phyloP scores from a whole-genome alignment of 2,888 invertebrate species.

The Exocentrus adspersus region DNA sequence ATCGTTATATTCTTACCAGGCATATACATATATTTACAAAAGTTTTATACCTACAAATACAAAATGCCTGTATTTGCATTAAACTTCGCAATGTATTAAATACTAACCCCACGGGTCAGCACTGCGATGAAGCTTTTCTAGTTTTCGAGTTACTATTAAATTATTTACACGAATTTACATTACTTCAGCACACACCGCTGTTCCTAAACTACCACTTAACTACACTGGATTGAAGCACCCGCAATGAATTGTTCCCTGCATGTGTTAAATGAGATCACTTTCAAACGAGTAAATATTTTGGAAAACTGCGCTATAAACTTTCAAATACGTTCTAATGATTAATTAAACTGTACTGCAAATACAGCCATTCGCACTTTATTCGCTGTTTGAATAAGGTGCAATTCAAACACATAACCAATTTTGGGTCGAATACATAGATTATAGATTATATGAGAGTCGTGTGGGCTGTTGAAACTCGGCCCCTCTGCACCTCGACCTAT shows the following conservation, averaged over 20 bases:
- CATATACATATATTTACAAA: not conserved
- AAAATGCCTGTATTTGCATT: not conserved
- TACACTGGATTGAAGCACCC: not conserved
- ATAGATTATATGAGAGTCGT: too few species aligned
- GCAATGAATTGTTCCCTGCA: conserved; percentile 1
- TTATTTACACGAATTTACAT: conserved; percentile 12
- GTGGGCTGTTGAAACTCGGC: too few species aligned
- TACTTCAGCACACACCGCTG: not conserved
- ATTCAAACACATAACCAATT: too few species aligned
- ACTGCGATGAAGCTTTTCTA: not conserved
- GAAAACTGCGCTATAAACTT: not conserved
- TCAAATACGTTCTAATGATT: too few species aligned
- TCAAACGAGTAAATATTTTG: not conserved
- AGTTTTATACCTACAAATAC: not conserved
- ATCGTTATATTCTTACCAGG: too few species aligned
- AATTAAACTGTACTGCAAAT: too few species aligned
- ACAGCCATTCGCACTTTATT: too few species aligned
- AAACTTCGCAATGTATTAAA: not conserved
- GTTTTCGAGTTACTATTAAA: conserved; percentile 2
- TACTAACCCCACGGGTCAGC: not conserved
- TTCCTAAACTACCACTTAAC: not conserved
- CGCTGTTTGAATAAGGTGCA: too few species aligned
- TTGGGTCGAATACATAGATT: too few species aligned
- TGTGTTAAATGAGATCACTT: not conserved
- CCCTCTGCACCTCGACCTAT: too few species aligned